These are phyloP conservation scores for Lagenorhynchus albirostris DNA, from an alignment of 2,113 vertebrate genomes.

Conservation along the genomic window DNA sequence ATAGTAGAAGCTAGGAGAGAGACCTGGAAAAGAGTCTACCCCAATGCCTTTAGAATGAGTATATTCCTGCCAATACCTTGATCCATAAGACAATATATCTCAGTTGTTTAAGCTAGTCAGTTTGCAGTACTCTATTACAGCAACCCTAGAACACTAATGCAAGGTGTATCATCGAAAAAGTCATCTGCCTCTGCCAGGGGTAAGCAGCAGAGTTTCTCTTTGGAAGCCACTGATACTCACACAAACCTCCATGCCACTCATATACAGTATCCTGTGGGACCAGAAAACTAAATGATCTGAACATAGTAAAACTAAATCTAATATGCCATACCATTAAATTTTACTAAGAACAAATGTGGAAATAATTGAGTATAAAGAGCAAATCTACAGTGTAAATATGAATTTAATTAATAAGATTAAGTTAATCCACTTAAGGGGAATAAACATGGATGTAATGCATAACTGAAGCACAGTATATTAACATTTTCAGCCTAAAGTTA, in stretches of 20 bases:
- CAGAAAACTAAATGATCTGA: background rate
- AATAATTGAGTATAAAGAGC: background rate
- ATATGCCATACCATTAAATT: background rate
- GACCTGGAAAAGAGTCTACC: background rate
- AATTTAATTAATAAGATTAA: background rate
- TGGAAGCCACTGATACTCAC: background rate
- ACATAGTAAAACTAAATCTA: background rate
- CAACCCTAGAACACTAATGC: background rate
- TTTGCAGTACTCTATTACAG: background rate
- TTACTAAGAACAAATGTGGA: background rate
- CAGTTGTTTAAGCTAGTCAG: background rate
- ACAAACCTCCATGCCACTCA: background rate
- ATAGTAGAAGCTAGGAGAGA: background rate
- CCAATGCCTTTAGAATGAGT: background rate
- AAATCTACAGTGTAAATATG: background rate
- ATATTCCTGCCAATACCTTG: background rate
- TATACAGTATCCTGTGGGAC: accelerated
- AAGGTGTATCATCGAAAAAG: accelerated
- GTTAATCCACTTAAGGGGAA: background rate
- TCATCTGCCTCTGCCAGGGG: background rate
- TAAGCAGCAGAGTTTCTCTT: background rate
- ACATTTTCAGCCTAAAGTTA: background rate
- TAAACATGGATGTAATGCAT: background rate
- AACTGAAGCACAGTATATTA: background rate
- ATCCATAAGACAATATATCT: background rate